Evolutionary conservation across 2,113 vertebrate species (phyloP), one percentile per base, ranked within the genome.

Genomic region (Datnioides undecimradiatus): DNA sequence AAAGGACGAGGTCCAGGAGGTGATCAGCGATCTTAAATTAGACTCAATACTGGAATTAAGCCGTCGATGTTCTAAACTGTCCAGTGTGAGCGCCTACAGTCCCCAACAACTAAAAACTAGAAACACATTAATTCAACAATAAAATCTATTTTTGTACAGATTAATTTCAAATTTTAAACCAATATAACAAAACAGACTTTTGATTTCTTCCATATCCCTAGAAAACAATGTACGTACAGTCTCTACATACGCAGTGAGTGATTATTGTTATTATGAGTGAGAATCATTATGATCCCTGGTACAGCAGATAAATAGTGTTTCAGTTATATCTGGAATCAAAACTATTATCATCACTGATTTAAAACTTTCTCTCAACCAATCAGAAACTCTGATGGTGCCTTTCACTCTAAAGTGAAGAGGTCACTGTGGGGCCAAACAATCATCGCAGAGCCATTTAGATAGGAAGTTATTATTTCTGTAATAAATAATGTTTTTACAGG

Each of bases 71-170:
- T 62, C 55, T 40, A 0, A 41, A 63, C 57, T 36, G 34, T 38
- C 3, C 27, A 6, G 40, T 23, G 23, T 34, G 70, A 58, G 74
- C 55, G 36, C 64, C 45, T 33, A 51, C 19, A 43, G 43, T 14
- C 64, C 11, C 21, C 16, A 45, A 62, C 65, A 58, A 25, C 51
- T 54, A 51, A 1, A 69, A 69, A 73, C 80, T 83, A 51, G 16
- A 54, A 84, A 81, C 60, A 76, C 33, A 21, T 72, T 23, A 33
- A 73, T 8, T 73, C 45, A 72, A 79, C 45, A 54, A 63, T 68
- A 80, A 71, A 77, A 82, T 67, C 19, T 27, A 21, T 40, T 25
- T 62, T 31, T 59, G 54, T 76, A 79, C 57, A 76, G 59, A 68
- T 23, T 64, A 2, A 49, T 79, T 75, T 38, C 31, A 72, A 73